These are phyloP conservation scores for Aquatica leii DNA, from an alignment of 2,888 invertebrate species.

Conservation along the genomic window DNA sequence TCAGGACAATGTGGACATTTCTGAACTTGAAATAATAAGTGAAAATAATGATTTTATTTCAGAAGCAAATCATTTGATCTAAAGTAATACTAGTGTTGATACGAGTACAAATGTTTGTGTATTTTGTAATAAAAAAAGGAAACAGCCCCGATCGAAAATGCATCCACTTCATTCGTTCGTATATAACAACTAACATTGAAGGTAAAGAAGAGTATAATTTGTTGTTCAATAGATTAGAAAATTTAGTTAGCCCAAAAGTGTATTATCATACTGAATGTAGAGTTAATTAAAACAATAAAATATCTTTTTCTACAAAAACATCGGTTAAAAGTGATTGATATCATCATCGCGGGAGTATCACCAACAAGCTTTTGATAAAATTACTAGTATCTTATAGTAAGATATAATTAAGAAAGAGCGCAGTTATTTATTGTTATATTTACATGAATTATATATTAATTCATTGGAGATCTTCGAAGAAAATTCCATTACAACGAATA, in stretches of 20 bases:
- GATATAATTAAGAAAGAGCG: slow-evolving; percentile 2
- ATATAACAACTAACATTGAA: neutral
- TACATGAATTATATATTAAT: neutral
- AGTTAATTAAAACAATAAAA: slow-evolving; percentile 4
- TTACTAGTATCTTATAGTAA: neutral
- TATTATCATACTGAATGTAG: slow-evolving; percentile 2
- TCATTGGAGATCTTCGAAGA: no score
- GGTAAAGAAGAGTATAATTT: neutral
- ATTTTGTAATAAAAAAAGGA: neutral
- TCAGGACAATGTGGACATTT: slow-evolving; percentile 1
- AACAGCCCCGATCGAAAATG: neutral
- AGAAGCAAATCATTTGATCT: neutral
- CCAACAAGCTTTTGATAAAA: neutral
- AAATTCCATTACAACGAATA: no score
- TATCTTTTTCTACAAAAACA: slow-evolving; percentile 1
- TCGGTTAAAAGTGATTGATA: neutral
- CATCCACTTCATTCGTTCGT: neutral
- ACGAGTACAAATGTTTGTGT: neutral
- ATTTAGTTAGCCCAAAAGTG: neutral
- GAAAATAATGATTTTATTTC: slow-evolving; percentile 6
- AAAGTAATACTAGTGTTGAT: slow-evolving; percentile 2
- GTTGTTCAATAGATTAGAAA: neutral
- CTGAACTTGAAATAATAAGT: neutral
- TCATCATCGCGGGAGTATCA: slow-evolving; percentile 1
- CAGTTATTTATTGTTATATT: slow-evolving; percentile 3